A percentile compares a stretch with the other conserved stretches of the same genome.
Evolutionary conservation across 2,888 invertebrate species (phyloP).

Genomic region (Cephus runcator): DNA sequence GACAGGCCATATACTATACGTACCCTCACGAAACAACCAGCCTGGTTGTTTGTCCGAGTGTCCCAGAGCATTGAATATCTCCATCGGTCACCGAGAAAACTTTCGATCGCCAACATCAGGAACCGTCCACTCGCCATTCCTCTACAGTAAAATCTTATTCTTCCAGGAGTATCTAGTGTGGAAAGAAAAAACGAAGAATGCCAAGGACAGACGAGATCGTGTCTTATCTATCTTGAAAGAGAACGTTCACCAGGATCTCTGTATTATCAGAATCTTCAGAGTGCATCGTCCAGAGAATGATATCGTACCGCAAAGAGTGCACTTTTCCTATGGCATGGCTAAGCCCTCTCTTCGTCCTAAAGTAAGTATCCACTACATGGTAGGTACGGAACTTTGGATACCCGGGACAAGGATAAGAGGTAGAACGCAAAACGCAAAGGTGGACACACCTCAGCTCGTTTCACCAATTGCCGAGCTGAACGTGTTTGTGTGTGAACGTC

Average conservation of each 20-base stretch:
- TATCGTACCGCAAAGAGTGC: neutral
- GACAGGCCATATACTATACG: neutral
- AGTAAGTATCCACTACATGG: neutral
- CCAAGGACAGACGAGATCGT: constrained; percentile 13
- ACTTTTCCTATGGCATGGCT: neutral
- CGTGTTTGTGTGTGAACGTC: constrained; percentile 8
- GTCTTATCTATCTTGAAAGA: constrained; percentile 18
- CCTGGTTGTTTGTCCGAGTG: neutral
- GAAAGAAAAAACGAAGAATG: neutral
- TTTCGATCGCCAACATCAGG: neutral
- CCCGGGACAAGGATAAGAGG: neutral
- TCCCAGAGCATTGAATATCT: neutral
- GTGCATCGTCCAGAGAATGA: neutral
- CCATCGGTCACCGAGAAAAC: neutral
- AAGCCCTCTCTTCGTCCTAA: neutral
- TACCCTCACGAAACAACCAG: neutral
- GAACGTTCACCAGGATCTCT: neutral
- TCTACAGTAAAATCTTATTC: neutral
- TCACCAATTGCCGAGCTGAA: constrained; percentile 1
- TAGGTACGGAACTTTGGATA: neutral
- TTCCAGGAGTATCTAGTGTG: neutral
- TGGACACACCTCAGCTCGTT: neutral
- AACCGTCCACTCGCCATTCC: neutral
- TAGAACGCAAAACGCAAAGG: neutral
- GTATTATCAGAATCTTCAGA: neutral